A percentile compares a stretch with the other conserved stretches of the same genome.
phyloP scores from a whole-genome alignment of 2,888 invertebrate species.

The Gnatocerus cornutus region DNA sequence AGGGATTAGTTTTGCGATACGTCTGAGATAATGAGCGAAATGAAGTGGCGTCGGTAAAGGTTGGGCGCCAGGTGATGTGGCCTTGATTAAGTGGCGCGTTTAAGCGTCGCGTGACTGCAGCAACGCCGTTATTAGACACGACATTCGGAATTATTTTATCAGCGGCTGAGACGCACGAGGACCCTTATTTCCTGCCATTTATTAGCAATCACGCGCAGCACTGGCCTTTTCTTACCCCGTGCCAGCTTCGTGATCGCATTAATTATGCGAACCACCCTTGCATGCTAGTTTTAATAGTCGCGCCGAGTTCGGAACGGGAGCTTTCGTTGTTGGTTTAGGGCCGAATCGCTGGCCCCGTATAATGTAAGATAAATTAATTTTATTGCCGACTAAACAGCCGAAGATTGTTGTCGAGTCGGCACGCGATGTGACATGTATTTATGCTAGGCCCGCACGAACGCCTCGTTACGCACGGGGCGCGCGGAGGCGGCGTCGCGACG shows the following conservation, averaged over 20 bases:
- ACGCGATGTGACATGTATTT: conserved; percentile 71
- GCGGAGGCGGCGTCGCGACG: conserved; percentile 17
- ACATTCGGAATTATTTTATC: conserved; percentile 73
- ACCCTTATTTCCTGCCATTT: conserved; percentile 72
- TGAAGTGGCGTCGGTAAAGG: conserved; percentile 29
- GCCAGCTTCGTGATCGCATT: conserved; percentile 70
- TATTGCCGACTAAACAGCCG: conserved; percentile 72
- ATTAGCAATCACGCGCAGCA: conserved; percentile 70
- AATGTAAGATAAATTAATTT: conserved; percentile 72
- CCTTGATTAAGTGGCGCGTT: conserved; percentile 68
- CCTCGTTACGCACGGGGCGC: conserved; percentile 59
- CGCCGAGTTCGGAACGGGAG: conserved; percentile 56
- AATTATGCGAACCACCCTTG: conserved; percentile 70
- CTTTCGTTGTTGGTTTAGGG: conserved; percentile 66
- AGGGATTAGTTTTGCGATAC: not conserved
- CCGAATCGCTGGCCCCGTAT: conserved; percentile 66
- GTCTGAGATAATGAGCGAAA: conserved; percentile 34
- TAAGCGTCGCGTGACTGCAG: conserved; percentile 67
- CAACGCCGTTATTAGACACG: conserved; percentile 70
- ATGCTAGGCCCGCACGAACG: conserved; percentile 62
- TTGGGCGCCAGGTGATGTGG: conserved; percentile 56
- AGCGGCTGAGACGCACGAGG: conserved; percentile 70
- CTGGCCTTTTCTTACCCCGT: conserved; percentile 70
- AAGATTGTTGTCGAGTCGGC: conserved; percentile 70
- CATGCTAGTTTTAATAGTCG: conserved; percentile 63